A percentile compares a stretch with the other conserved stretches of the same genome.
These are phyloP conservation scores for Stomorhina lunata DNA, from an alignment of 2,888 invertebrate species.

Conservation along the genomic window DNA sequence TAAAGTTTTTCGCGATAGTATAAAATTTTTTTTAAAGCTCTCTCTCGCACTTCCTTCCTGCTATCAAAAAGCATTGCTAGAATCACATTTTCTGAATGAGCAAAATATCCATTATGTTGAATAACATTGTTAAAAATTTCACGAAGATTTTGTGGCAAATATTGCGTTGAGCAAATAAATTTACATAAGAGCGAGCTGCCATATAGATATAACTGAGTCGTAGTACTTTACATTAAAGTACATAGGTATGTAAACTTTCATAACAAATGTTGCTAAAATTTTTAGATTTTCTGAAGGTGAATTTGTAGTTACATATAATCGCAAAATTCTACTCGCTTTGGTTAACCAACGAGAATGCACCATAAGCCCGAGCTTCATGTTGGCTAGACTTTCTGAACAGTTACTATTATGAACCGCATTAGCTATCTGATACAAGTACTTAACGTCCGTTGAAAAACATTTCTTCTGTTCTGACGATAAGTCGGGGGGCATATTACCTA, in stretches of 20 bases:
- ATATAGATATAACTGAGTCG: conserved; percentile 1
- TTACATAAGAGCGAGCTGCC: not conserved
- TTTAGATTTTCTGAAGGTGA: not conserved
- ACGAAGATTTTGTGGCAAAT: not conserved
- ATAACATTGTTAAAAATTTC: not conserved
- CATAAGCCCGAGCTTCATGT: not conserved
- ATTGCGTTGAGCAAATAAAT: conserved; percentile 8
- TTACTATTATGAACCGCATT: not conserved
- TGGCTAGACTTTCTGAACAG: not conserved
- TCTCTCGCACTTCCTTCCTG: conserved; percentile 1
- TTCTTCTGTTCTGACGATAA: not conserved
- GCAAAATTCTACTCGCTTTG: not conserved
- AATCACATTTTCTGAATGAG: not conserved
- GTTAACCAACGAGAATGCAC: not conserved
- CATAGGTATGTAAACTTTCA: not conserved
- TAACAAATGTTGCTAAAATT: conserved; percentile 1
- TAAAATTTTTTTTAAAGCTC: not conserved
- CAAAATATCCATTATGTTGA: not conserved
- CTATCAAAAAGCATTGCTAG: conserved; percentile 1
- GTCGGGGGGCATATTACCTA: not conserved
- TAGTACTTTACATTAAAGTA: conserved; percentile 13
- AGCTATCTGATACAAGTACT: not conserved
- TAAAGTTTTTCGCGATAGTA: conserved; percentile 1
- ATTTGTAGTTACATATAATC: not conserved
- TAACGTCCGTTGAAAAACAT: not conserved